Conservation (phyloP, 1,140 invertebrate genomes). For the Hesperophylax magnus region DNA sequence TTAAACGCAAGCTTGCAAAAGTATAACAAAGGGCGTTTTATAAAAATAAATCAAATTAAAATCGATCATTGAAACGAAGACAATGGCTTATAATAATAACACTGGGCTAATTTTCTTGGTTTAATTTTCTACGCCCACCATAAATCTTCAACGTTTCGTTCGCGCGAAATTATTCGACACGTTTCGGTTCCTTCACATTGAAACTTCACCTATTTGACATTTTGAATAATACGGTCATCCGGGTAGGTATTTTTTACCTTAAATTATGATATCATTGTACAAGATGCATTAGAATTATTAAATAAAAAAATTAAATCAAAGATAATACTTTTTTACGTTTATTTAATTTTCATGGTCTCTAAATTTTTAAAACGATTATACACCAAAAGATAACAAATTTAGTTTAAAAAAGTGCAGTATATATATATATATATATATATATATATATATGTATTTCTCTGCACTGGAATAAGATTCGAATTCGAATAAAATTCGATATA, state of each 20-base stretch:
- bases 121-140: slow-evolving; percentile 26
- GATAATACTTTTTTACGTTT: too few relatives aligned
- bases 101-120: slow-evolving; percentile 3
- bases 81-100: slow-evolving; percentile 2
- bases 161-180: slow-evolving; percentile 1
- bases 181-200: slow-evolving; percentile 15
- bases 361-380: too few relatives aligned
- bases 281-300: too few relatives aligned
- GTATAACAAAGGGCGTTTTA: slow-evolving; percentile 15
- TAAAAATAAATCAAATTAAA: slow-evolving; percentile 2
- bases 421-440: too few relatives aligned
- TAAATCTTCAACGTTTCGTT: background rate
- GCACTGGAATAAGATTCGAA: too few relatives aligned
- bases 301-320: too few relatives aligned
- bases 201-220: slow-evolving; percentile 23
- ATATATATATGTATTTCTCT: too few relatives aligned
- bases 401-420: too few relatives aligned
- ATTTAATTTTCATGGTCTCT: too few relatives aligned
- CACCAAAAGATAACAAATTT: too few relatives aligned
- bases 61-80: background rate
- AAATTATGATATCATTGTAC: too few relatives aligned
- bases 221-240: slow-evolving; percentile 9
- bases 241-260: background rate
- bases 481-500: too few relatives aligned
- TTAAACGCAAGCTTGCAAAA: background rate